phyloP scores from a whole-genome alignment of 2,797 vertebrate species.

The Gorsachius magnificus region DNA sequence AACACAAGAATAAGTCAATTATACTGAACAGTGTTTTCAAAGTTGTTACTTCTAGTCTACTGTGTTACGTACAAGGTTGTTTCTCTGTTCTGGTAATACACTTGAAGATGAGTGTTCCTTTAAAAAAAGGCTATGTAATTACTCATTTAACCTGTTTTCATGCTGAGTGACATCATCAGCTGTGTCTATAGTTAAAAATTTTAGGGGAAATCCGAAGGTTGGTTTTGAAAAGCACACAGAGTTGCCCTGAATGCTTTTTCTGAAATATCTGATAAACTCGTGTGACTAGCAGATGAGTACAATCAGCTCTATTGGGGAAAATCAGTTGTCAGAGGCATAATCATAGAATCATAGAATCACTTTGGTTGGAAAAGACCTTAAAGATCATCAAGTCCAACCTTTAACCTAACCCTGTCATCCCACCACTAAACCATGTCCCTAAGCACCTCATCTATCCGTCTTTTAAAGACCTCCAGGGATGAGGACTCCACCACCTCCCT shows the following conservation, averaged over 20 bases:
- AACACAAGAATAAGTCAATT: neutral
- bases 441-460: no score
- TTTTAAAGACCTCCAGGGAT: no score
- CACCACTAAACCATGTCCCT: no score
- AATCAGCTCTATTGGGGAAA: neutral
- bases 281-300: neutral
- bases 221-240: neutral
- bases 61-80: neutral
- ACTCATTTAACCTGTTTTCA: neutral
- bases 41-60: neutral
- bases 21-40: neutral
- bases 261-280: neutral
- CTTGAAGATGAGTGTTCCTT: neutral
- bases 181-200: neutral
- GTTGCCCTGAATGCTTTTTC: neutral
- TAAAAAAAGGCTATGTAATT: neutral
- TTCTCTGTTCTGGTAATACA: neutral
- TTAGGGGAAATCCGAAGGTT: neutral
- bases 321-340: neutral
- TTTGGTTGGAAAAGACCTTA: no score
- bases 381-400: no score
- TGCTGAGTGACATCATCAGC: neutral
- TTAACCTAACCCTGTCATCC: no score
- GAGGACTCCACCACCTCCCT: no score
- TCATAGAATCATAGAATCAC: no score